Evolutionary conservation across 2,888 invertebrate genomes (phyloP).

Genomic region (Stenichneumon culpator): DNA sequence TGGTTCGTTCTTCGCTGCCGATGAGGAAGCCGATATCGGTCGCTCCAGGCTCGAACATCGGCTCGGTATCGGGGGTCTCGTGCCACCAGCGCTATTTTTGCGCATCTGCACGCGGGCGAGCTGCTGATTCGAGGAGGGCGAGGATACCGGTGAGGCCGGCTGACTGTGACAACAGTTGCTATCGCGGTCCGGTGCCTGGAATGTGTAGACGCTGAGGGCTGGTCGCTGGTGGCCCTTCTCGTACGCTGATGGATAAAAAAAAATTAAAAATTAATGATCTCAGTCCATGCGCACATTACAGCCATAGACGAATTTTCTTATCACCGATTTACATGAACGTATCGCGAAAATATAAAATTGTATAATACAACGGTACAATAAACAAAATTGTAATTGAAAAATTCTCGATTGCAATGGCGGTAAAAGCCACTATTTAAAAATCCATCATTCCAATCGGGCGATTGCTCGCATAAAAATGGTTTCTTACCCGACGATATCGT

Average conservation of each 20-base stretch:
- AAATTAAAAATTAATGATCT: constrained; percentile 10
- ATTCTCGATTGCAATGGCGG: too few species aligned
- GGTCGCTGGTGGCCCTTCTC: constrained; percentile 94
- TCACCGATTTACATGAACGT: background rate
- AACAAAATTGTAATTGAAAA: too few species aligned
- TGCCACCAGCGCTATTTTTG: constrained; percentile 80
- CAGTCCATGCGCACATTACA: background rate
- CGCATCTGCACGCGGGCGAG: constrained; percentile 80
- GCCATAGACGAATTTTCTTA: background rate
- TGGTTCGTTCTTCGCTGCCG: constrained; percentile 85
- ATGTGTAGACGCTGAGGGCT: constrained; percentile 94
- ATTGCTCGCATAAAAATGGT: background rate
- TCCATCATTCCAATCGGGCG: background rate
- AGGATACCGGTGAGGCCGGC: constrained; percentile 85
- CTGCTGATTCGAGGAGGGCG: constrained; percentile 81
- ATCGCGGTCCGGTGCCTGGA: constrained; percentile 90
- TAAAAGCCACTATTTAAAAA: too few species aligned
- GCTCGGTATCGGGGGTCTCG: constrained; percentile 83
- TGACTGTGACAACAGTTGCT: constrained; percentile 84
- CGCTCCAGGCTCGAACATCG: constrained; percentile 94
- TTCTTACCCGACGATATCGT: constrained; percentile 94
- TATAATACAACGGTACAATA: too few species aligned
- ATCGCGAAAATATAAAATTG: too few species aligned
- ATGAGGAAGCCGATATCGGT: constrained; percentile 86
- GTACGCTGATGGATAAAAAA: constrained; percentile 88